Percentiles rank a stretch among this genome's conserved stretches.
Evolutionary conservation across 2,797 vertebrate genomes (phyloP).

Genomic region (Chanos chanos): DNA sequence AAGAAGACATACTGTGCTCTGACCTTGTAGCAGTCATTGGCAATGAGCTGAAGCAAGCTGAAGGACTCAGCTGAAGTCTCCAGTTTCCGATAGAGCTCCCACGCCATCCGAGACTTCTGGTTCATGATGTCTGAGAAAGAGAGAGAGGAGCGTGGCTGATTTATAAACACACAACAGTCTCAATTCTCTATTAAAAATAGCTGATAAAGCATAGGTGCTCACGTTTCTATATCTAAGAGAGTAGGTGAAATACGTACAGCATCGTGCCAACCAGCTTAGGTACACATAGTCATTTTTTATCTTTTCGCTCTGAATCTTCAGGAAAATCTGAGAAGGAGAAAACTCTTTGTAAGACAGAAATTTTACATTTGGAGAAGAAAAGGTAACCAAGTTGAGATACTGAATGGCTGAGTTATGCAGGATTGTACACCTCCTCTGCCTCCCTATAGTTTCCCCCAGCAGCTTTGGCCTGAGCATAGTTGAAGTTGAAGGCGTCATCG

Average conservation of each 20-base stretch:
- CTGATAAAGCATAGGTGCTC: too few relatives aligned
- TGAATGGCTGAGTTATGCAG: too few relatives aligned
- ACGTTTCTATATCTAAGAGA: too few relatives aligned
- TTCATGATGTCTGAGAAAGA: slow-evolving; percentile 88
- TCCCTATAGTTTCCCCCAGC: slow-evolving; percentile 88
- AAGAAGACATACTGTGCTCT: slow-evolving; percentile 18
- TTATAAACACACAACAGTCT: too few relatives aligned
- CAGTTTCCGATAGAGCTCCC: slow-evolving; percentile 97
- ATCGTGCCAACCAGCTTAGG: slow-evolving; percentile 94
- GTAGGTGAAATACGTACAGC: slow-evolving; percentile 84
- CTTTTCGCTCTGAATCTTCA: slow-evolving; percentile 94
- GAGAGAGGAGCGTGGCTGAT: slow-evolving; percentile 21
- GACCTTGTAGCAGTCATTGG: slow-evolving; percentile 98
- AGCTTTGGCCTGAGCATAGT: slow-evolving; percentile 97
- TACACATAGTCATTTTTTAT: slow-evolving; percentile 94
- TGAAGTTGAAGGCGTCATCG: slow-evolving; percentile 95
- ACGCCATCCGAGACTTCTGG: slow-evolving; percentile 90
- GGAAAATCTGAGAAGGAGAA: slow-evolving; percentile 92
- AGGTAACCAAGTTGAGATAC: too few relatives aligned
- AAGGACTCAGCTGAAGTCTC: slow-evolving; percentile 93
- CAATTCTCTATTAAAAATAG: too few relatives aligned
- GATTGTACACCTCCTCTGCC: slow-evolving; percentile 84
- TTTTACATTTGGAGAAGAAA: too few relatives aligned
- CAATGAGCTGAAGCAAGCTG: slow-evolving; percentile 91
- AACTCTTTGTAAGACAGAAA: too few relatives aligned